A percentile compares a stretch with the other conserved stretches of the same genome.
phyloP scores from a whole-genome alignment of 2,888 invertebrate species.

The Parasteatoda lunata region DNA sequence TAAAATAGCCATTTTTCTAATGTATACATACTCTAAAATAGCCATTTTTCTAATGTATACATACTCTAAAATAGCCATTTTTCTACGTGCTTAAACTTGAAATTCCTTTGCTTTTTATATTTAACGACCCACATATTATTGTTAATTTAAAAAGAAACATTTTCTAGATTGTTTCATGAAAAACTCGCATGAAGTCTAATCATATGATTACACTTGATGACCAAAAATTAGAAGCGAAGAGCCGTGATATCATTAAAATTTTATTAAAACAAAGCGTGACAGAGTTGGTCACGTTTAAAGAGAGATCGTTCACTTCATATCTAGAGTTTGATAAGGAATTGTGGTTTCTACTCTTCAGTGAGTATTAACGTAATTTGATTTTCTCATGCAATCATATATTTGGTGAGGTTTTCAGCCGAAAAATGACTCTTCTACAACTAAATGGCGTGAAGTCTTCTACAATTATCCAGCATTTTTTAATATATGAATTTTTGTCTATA shows the following conservation, averaged over 20 bases:
- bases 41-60: background rate
- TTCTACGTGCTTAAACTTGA: background rate
- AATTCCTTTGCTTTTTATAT: background rate
- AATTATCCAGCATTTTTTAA: too few species aligned
- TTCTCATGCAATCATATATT: conserved; percentile 24
- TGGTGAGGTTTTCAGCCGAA: background rate
- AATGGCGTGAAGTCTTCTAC: too few species aligned
- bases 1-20: background rate
- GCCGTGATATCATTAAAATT: conserved; percentile 30
- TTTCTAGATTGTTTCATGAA: conserved; percentile 19
- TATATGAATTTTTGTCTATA: too few species aligned
- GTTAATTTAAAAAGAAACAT: conserved; percentile 5
- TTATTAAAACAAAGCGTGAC: conserved; percentile 14
- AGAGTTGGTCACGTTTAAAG: conserved; percentile 11
- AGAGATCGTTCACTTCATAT: conserved; percentile 22
- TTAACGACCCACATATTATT: conserved; percentile 3
- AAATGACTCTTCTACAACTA: background rate
- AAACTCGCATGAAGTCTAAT: conserved; percentile 10
- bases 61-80: background rate
- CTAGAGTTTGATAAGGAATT: background rate
- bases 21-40: background rate
- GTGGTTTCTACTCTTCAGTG: background rate
- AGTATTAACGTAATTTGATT: conserved; percentile 23
- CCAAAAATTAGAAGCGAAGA: conserved; percentile 27
- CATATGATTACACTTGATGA: conserved; percentile 24